Percentiles rank a stretch among this genome's conserved stretches.
Evolutionary conservation across 2,113 vertebrate species (phyloP).

Genomic region (Eira barbara): DNA sequence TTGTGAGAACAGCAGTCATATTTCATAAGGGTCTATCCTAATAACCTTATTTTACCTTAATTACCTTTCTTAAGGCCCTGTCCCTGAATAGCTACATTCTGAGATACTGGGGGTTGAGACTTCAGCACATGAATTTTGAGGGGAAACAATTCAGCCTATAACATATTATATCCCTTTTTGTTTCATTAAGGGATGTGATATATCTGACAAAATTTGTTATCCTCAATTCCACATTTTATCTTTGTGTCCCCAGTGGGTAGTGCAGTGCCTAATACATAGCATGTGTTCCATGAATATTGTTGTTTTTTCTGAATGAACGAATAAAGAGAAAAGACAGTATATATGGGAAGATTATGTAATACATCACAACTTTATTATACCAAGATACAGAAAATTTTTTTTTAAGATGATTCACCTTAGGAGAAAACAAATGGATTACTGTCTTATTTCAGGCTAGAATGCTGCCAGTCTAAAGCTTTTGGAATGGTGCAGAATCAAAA

Average conservation of each 20-base stretch:
- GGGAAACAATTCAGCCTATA: background rate
- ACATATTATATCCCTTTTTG: background rate
- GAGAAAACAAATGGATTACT: background rate
- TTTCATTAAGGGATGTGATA: background rate
- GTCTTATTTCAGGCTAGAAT: background rate
- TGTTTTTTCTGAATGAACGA: background rate
- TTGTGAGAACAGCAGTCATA: background rate
- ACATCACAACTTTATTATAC: background rate
- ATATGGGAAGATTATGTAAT: background rate
- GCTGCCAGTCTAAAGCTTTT: background rate
- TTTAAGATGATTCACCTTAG: background rate
- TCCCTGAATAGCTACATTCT: background rate
- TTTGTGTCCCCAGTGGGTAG: background rate
- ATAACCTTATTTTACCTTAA: background rate
- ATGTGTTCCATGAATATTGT: background rate
- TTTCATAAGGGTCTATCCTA: background rate
- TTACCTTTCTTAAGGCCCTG: background rate
- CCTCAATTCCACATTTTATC: background rate
- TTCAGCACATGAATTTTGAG: background rate
- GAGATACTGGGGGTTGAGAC: background rate
- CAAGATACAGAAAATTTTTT: background rate
- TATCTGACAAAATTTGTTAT: background rate
- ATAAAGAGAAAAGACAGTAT: background rate
- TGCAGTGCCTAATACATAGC: background rate
- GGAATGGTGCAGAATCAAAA: background rate